Conservation (phyloP, 2,888 invertebrate species). For the Trichacis sp. region DNA sequence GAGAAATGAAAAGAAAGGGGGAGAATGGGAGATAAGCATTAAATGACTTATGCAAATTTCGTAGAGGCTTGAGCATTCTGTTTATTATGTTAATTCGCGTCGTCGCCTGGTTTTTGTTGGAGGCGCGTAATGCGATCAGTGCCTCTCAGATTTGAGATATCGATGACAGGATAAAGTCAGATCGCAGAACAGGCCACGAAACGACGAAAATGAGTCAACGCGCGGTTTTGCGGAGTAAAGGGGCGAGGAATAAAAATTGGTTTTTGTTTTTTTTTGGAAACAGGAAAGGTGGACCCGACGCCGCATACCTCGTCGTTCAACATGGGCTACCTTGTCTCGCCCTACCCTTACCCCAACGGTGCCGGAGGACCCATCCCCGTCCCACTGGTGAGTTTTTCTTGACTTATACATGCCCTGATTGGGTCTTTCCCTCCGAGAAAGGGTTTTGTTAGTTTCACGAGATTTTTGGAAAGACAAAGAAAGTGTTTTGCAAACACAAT, state of each 20-base stretch:
- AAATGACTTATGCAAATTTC: not conserved
- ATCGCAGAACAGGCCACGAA: conserved; percentile 17
- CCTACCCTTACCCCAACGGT: conserved; percentile 91
- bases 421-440: conserved; percentile 10
- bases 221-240: too few species aligned
- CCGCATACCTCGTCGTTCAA: conserved; percentile 86
- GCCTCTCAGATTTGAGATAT: conserved; percentile 22
- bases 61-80: not conserved
- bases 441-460: too few species aligned
- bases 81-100: not conserved
- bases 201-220: not conserved
- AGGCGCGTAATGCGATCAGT: conserved; percentile 24
- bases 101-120: not conserved
- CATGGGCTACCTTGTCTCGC: conserved; percentile 93
- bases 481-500: too few species aligned
- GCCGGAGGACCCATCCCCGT: conserved; percentile 87
- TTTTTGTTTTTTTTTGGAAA: conserved; percentile 45
- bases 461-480: too few species aligned
- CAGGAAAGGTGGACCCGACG: conserved; percentile 85
- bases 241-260: conserved; percentile 26
- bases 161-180: conserved; percentile 19
- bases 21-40: too few species aligned
- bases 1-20: too few species aligned
- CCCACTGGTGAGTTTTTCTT: conserved; percentile 82
- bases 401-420: not conserved